phyloP scores from a whole-genome alignment of 1,140 invertebrate species.

The Campodea augens region DNA sequence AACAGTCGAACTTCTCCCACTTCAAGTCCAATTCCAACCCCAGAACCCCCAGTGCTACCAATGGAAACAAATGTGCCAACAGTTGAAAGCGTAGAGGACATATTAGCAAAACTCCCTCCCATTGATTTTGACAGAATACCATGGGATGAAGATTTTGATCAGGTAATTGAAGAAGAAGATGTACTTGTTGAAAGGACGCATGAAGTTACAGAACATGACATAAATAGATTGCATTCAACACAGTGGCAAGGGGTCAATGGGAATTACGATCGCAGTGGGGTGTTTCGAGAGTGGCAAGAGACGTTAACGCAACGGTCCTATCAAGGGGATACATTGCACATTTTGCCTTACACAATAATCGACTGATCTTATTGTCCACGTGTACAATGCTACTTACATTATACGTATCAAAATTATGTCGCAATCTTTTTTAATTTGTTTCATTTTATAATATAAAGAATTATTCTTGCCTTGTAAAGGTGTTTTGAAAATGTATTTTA shows the following conservation, averaged over 20 bases:
- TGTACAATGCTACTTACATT: no score
- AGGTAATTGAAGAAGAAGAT: constrained; percentile 19
- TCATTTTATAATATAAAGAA: no score
- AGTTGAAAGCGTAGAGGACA: constrained; percentile 30
- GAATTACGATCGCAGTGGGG: constrained; percentile 29
- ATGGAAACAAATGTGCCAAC: constrained; percentile 1
- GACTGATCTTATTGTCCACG: constrained; percentile 36
- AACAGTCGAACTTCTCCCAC: constrained; percentile 12
- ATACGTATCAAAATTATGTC: no score
- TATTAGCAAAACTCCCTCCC: constrained; percentile 38
- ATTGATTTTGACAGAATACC: constrained; percentile 34
- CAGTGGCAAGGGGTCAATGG: constrained; percentile 39
- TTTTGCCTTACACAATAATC: constrained; percentile 83
- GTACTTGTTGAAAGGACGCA: constrained; percentile 12
- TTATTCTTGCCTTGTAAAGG: no score
- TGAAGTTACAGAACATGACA: constrained; percentile 21
- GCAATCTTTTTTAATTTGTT: no score
- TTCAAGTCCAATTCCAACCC: constrained; percentile 3
- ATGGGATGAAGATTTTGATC: constrained; percentile 23
- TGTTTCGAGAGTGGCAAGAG: constrained; percentile 69
- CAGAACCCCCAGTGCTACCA: constrained; percentile 3
- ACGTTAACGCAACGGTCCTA: constrained; percentile 43
- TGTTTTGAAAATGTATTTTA: no score
- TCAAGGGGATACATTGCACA: constrained; percentile 50
- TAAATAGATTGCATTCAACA: constrained; percentile 25